Conservation (phyloP, 2,888 invertebrate species). For the Euphydryas editha region DNA sequence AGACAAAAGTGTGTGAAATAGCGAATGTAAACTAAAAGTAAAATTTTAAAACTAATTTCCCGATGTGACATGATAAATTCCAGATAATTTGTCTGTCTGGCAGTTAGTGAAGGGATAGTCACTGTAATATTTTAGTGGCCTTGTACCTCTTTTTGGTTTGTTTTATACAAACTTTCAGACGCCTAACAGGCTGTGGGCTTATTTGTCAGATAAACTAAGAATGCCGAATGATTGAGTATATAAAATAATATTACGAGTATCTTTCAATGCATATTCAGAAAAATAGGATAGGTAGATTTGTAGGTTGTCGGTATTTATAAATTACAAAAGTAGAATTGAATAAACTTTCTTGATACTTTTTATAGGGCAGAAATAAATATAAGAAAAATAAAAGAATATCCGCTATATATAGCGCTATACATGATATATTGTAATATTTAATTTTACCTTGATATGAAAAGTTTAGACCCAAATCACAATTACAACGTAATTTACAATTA, state of each 20-base stretch:
- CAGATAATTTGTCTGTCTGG: slow-evolving; percentile 58
- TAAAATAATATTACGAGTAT: slow-evolving; percentile 1
- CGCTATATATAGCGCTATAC: too few species aligned
- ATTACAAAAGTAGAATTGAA: neutral
- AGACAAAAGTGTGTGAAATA: neutral
- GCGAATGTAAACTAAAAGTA: slow-evolving; percentile 14
- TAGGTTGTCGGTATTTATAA: neutral
- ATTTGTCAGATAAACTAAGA: slow-evolving; percentile 42
- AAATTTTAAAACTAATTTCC: slow-evolving; percentile 36
- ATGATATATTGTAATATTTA: too few species aligned
- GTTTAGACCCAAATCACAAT: too few species aligned
- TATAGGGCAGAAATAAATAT: neutral
- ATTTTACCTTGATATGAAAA: too few species aligned
- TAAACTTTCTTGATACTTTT: too few species aligned
- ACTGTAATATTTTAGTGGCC: slow-evolving; percentile 46
- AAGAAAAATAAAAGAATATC: too few species aligned
- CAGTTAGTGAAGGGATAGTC: slow-evolving; percentile 42
- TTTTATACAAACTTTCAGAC: slow-evolving; percentile 51
- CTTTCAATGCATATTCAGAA: neutral
- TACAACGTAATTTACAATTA: too few species aligned
- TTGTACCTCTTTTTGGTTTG: slow-evolving; percentile 44
- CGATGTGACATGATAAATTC: slow-evolving; percentile 47
- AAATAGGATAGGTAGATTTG: too few species aligned
- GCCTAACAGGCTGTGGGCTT: slow-evolving; percentile 35
- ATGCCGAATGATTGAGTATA: slow-evolving; percentile 7